Evolutionary conservation across 2,797 vertebrate genomes (phyloP), one percentile per base, ranked within the genome.

Genomic region (Falco peregrinus): DNA sequence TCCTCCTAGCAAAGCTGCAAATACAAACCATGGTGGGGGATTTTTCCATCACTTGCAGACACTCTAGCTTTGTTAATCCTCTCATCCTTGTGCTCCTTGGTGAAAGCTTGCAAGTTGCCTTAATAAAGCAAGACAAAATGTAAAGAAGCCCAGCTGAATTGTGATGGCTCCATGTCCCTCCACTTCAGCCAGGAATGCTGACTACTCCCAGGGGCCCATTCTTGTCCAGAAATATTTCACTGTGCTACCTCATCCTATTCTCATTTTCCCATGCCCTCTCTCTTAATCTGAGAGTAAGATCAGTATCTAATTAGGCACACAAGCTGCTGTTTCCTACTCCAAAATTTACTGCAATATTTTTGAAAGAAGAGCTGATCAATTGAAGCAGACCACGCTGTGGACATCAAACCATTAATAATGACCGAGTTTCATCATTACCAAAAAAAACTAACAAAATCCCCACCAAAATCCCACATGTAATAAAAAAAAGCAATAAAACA

Each of bases 391-490:
- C 33, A 13, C 5, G 29, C 59, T 54, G 61, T 1, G 2, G 60
- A 51, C 79, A 80, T 17, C 33, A 41, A 51, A 59, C 56, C 31
- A 48, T 64, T 75, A 84, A 56, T 50, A 89, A 35, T 1, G 24
- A 76, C 4, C 15, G 53, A 60, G 12, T 64, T 87, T 51, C 28
- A 73, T 25, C 37, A 26, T 31, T 28, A 81, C 11, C 24, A 54
- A 65, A 82, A 25, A 19, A 8, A 1, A 5, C 11, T 47, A 2
- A 78, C 41, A 19, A 29, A 61, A 25, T 2, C 12, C 4, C 8
- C 15, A 3, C 8, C 0, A 17, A 48, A 88, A 53, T 28, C 37
- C 9, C 19, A 0, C 37, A 33, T 0, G 2, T 13, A 71, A 35
- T 7, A 37, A 26, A 56, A 61, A 39, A 31, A 29, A 13, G 4